Conservation (phyloP, 2,888 invertebrate species). For the Merodon equestris region DNA sequence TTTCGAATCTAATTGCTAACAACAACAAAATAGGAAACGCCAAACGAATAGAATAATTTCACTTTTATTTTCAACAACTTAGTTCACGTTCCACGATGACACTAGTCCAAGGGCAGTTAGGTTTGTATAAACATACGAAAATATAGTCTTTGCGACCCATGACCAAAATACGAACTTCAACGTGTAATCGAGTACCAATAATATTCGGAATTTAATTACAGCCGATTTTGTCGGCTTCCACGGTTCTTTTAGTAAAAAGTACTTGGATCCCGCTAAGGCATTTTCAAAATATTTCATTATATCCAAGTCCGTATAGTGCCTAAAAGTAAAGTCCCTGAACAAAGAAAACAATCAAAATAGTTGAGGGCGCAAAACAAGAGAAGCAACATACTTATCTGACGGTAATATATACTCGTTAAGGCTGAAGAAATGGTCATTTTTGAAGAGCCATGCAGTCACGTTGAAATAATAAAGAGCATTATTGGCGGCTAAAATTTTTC, state of each 20-base stretch:
- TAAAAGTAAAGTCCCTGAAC: slow-evolving; percentile 71
- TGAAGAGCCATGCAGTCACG: slow-evolving; percentile 87
- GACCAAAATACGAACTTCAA: slow-evolving; percentile 19
- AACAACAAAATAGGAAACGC: no score
- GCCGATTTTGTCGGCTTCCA: slow-evolving; percentile 36
- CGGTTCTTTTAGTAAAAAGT: slow-evolving; percentile 75
- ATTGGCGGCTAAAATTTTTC: slow-evolving; percentile 88
- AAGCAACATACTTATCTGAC: slow-evolving; percentile 33
- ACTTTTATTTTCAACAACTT: no score
- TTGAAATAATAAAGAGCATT: slow-evolving; percentile 87
- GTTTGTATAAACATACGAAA: slow-evolving; percentile 10
- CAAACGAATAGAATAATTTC: no score
- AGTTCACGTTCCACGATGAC: no score
- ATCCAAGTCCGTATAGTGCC: slow-evolving; percentile 72
- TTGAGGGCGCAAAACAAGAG: background rate
- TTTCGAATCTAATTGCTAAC: no score
- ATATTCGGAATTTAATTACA: slow-evolving; percentile 43
- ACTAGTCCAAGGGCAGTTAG: no score
- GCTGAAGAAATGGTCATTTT: slow-evolving; percentile 80
- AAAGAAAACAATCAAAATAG: slow-evolving; percentile 28
- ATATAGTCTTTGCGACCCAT: slow-evolving; percentile 11
- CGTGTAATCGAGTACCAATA: slow-evolving; percentile 3
- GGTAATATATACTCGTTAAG: slow-evolving; percentile 57
- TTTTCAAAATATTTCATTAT: slow-evolving; percentile 73
- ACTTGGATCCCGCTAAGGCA: slow-evolving; percentile 75